Evolutionary conservation across 1,140 invertebrate species (phyloP).

Genomic region (Aphelinus certus): DNA sequence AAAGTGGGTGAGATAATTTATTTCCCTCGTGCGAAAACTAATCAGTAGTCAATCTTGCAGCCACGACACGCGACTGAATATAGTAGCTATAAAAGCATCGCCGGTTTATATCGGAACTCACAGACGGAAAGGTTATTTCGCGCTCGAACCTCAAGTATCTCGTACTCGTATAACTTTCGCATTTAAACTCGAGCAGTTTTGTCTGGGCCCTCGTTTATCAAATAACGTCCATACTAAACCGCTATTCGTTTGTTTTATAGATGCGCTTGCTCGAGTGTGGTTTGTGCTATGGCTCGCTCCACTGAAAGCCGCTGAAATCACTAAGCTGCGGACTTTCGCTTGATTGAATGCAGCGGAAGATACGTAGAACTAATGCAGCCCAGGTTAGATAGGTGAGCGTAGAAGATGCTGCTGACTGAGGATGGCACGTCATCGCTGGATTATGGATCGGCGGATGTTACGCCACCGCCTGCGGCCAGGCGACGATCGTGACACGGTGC

Average conservation of each 20-base stretch:
- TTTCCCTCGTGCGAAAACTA: neutral
- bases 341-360: neutral
- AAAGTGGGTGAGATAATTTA: no score
- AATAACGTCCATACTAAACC: conserved; percentile 32
- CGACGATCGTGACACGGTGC: conserved; percentile 12
- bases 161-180: neutral
- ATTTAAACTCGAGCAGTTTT: conserved; percentile 32
- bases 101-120: neutral
- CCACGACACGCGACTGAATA: no score
- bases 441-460: conserved; percentile 10
- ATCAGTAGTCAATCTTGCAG: neutral
- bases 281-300: conserved; percentile 37
- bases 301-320: conserved; percentile 46
- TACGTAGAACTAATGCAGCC: conserved; percentile 6
- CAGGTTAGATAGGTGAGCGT: neutral
- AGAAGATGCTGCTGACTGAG: neutral
- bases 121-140: conserved; percentile 20
- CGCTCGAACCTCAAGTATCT: neutral
- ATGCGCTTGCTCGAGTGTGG: conserved; percentile 46
- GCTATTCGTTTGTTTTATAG: conserved; percentile 55
- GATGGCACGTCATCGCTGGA: neutral
- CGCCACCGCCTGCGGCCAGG: no score
- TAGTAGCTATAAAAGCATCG: neutral
- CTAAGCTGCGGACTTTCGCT: no score
- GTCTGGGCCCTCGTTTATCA: neutral